Evolutionary conservation across 2,797 vertebrate genomes (phyloP), one percentile per base, ranked within the genome.

Genomic region (Neomorphus geoffroyi): DNA sequence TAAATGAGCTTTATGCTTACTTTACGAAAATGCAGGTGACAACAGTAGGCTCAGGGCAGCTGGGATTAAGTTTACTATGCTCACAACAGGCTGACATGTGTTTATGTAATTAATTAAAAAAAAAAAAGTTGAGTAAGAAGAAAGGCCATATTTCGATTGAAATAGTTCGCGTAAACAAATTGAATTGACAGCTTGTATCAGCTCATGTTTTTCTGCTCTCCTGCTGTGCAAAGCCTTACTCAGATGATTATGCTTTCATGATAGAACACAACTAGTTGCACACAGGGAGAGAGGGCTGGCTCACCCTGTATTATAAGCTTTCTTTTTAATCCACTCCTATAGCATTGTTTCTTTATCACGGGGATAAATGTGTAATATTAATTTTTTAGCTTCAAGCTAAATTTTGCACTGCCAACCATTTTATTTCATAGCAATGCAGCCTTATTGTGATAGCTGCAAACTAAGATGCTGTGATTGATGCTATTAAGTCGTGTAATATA

Each of bases 141-240:
- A 80, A 82, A 73, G 41, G 4, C 54, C 16, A 23, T 86, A n/a
- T 81, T 83, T 94, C 1, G 2, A 17, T 61, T 51, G 35, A 43
- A 80, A 43, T 27, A 32, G 11, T 30, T 78, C 27, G 74, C 61
- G 33, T 53, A 62, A 91, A 83, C 22, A 18, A 93, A 93, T 73
- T 53, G 74, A 92, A 80, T 46, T 35, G 45, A 70, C 50, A 94
- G n/a, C n/a, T 90, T 89, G 67, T 39, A 57, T 82, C 80, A 91
- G 58, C 15, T 80, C 24, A 8, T 51, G 67, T 37, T 16, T 35
- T 37, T 22, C 13, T 54, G 30, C 57, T 70, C 61, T 80, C 53
- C 62, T 92, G 60, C 70, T 81, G 80, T 62, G 90, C 65, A 83
- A 80, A 91, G 71, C 41, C 32, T 78, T 48, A 27, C 39, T n/a